Base-by-base conservation (phyloP, 2,113 vertebrate genomes). In the Phalacrocorax brasilianus region DNA sequence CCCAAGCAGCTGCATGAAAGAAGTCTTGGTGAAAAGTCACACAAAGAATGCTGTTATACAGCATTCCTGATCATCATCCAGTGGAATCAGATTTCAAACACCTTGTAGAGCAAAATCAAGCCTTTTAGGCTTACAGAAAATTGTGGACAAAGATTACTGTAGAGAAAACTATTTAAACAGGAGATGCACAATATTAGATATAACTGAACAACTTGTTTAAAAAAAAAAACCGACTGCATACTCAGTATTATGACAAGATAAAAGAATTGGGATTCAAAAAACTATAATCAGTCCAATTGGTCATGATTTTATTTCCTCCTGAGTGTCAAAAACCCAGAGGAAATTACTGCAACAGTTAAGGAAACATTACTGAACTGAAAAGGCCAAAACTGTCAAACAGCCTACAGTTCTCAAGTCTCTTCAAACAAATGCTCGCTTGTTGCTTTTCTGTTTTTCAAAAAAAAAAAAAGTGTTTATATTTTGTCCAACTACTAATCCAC, bases 21-120 rank as follows among this genome's bases (percentile, higher is more conserved):
- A 97, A 97, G 93, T 72, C 97, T 91, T 95, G 95, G 85, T 93
- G 96, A 96, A 96, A 97, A 97, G 95, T 95, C 91, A 97, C 92
- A 97, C 82, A 97, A 98, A 97, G 95, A 98, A 98, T 97, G 97
- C 94, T 95, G 97, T 84, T 95, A 96, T 72, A 95, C 97, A 95
- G 92, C 98, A 98, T 98, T 98, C 97, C 97, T 94, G 78, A 96
- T 92, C 93, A 92, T 76, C 95, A 96, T 91, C 95, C 97, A 94
- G 59, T 80, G 94, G 97, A 89, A 97, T 97, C 97, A 75, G 74
- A 97, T 97, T 98, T 98, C 97, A 97, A 89, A 88, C 82, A 92
- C 93, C 72, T 89, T 79, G 42, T 50, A 93, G 24, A 38, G 65
- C 65, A 78, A 92, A 95, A 93, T 68, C 58, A 84, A 88, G 67